These are phyloP conservation scores for Spheniscus mendiculus DNA, from an alignment of 2,113 vertebrate genomes.

Conservation along the genomic window DNA sequence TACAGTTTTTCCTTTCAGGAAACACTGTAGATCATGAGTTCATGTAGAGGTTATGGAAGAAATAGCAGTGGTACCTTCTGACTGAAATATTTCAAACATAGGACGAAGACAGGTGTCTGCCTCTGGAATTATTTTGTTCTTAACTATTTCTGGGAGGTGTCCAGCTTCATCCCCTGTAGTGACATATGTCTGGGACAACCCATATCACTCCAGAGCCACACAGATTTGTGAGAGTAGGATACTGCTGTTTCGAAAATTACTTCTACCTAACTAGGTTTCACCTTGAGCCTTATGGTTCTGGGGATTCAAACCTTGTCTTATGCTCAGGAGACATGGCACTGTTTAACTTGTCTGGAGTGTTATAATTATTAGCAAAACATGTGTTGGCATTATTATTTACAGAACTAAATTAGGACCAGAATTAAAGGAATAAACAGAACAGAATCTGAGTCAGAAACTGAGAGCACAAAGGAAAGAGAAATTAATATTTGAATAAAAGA, in stretches of 20 bases:
- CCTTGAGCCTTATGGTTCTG: neutral
- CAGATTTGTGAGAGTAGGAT: neutral
- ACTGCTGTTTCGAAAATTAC: neutral
- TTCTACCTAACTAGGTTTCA: neutral
- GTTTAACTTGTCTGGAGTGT: neutral
- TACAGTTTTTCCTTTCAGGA: neutral
- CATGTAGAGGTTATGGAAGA: neutral
- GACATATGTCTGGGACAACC: neutral
- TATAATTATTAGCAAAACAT: neutral
- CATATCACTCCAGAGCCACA: neutral
- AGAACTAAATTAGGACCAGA: neutral
- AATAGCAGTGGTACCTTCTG: neutral
- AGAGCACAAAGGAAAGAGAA: neutral
- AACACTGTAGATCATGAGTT: neutral
- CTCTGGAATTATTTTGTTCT: neutral
- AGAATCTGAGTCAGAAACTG: neutral
- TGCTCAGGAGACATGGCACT: fast-evolving
- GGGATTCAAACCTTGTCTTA: neutral
- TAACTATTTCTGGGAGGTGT: neutral
- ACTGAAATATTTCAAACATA: neutral
- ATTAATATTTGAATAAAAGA: neutral
- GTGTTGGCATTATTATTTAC: neutral
- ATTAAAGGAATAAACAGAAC: neutral
- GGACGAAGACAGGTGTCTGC: neutral
- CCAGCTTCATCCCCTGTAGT: neutral